Evolutionary conservation across 92 coral and sea anemone species (phyloP).

Genomic region (Micromussa lordhowensis): DNA sequence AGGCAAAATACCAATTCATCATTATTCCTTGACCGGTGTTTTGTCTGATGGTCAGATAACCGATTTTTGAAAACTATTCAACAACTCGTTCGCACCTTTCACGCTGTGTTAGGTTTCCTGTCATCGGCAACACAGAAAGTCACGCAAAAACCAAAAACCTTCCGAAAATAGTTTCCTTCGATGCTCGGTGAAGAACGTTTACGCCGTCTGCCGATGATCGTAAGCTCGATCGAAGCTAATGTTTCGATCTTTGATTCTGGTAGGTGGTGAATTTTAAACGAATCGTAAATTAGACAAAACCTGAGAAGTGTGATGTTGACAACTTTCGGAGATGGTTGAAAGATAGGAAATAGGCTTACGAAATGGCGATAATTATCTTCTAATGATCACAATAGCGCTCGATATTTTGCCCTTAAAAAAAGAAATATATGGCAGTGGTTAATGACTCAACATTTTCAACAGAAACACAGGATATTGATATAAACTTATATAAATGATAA

Average conservation of each 20-base stretch:
- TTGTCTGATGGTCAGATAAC: slow-evolving; percentile 4
- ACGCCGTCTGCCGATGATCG: neutral
- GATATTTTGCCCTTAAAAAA: neutral
- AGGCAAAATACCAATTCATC: neutral
- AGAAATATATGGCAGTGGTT: neutral
- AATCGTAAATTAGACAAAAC: neutral
- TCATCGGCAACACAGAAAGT: neutral
- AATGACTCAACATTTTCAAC: neutral
- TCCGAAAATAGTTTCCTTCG: neutral
- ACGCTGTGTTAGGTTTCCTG: slow-evolving; percentile 9
- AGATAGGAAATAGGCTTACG: slow-evolving; percentile 9
- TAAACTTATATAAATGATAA: no score
- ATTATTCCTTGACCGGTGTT: neutral
- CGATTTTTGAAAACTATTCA: neutral
- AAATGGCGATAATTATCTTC: slow-evolving; percentile 18
- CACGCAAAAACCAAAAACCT: slow-evolving; percentile 4
- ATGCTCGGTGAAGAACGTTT: neutral
- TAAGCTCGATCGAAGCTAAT: neutral
- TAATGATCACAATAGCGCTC: neutral
- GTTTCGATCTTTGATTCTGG: neutral
- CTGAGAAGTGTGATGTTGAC: slow-evolving; percentile 4
- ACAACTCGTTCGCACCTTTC: slow-evolving; percentile 1
- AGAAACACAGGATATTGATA: neutral
- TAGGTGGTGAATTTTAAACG: slow-evolving; percentile 10
- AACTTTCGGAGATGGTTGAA: slow-evolving; percentile 3